Evolutionary conservation across 2,113 vertebrate genomes (phyloP).

Genomic region (Gavia stellata): DNA sequence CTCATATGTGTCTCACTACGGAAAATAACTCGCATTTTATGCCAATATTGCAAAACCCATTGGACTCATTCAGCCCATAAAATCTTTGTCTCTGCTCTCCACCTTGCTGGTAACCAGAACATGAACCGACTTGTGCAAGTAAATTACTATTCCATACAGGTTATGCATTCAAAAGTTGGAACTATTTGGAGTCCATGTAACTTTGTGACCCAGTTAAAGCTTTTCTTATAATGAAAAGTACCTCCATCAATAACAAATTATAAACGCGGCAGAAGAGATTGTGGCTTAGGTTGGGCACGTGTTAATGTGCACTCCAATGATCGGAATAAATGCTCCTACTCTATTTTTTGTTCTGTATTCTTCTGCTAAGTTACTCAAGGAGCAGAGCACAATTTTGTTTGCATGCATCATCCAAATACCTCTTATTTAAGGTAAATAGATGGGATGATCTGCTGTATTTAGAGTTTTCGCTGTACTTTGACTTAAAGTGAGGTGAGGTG

Average conservation of each 20-base stretch:
- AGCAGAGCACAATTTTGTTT: background rate
- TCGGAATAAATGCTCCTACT: background rate
- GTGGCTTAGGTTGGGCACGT: background rate
- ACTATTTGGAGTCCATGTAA: background rate
- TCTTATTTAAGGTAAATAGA: background rate
- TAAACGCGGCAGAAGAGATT: background rate
- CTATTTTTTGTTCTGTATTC: background rate
- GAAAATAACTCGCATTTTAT: background rate
- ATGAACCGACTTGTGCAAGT: accelerated
- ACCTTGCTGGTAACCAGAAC: background rate
- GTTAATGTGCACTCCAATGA: no score
- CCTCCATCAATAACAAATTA: background rate
- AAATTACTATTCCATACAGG: background rate
- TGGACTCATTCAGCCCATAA: background rate
- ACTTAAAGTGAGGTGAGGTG: background rate
- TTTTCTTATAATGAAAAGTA: background rate
- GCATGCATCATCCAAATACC: background rate
- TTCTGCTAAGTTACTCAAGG: background rate
- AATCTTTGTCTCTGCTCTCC: background rate
- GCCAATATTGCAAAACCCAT: background rate
- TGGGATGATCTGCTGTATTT: background rate
- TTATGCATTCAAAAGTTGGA: background rate
- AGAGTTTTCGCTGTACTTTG: background rate
- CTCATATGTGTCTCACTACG: background rate
- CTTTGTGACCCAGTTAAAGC: background rate